Percentiles rank a stretch among this genome's conserved stretches.
Conservation (phyloP, 64 coral and sea anemone species). For the Actinia tenebrosa region DNA sequence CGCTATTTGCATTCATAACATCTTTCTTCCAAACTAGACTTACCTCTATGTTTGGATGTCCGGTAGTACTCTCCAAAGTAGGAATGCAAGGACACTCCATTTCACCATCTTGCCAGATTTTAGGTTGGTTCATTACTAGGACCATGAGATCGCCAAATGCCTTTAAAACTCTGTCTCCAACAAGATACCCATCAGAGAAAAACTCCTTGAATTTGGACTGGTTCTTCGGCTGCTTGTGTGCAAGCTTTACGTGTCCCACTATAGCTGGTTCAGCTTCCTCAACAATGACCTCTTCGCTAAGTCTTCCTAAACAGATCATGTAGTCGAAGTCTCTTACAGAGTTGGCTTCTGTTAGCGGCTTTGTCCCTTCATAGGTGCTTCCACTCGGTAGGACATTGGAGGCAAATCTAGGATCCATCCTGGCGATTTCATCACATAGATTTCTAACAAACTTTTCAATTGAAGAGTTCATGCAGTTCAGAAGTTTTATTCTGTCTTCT, state of each 20-base stretch:
- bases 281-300: constrained; percentile 21
- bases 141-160: constrained; percentile 20
- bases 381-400: constrained; percentile 29
- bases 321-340: constrained; percentile 28
- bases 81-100: constrained; percentile 20
- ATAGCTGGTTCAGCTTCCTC: constrained; percentile 2
- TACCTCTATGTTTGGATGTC: constrained; percentile 11
- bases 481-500: constrained; percentile 1
- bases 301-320: neutral
- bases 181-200: constrained; percentile 28
- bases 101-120: constrained; percentile 28
- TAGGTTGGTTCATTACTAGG: neutral
- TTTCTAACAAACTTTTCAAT: constrained; percentile 21
- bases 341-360: neutral
- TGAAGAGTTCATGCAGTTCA: constrained; percentile 1
- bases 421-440: constrained; percentile 20
- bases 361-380: constrained; percentile 29
- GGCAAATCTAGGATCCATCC: constrained; percentile 15
- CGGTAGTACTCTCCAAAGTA: constrained; percentile 11
- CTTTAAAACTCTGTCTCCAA: constrained; percentile 29
- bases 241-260: constrained; percentile 13
- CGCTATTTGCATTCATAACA: constrained; percentile 16
- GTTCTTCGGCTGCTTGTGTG: constrained; percentile 10
- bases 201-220: constrained; percentile 18
- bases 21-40: constrained; percentile 22